phyloP scores from a whole-genome alignment of 2,113 vertebrate species.

The Dryoscopus gambensis region DNA sequence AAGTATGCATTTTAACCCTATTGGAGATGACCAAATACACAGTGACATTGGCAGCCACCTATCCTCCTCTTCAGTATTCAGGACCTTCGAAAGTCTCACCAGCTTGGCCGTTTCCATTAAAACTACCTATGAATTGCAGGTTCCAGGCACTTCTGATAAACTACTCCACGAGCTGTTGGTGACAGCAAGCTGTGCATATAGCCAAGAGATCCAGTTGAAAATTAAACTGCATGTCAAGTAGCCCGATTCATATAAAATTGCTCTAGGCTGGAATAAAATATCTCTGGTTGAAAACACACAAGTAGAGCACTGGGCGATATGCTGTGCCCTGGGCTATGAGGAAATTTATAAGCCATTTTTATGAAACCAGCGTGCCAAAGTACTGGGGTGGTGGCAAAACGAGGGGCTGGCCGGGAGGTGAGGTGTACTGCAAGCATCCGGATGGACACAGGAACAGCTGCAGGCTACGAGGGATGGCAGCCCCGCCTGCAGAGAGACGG shows the following conservation, averaged over 20 bases:
- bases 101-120: neutral
- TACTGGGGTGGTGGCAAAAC: neutral
- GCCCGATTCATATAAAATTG: conserved; percentile 29
- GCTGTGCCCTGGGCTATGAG: neutral
- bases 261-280: conserved; percentile 43
- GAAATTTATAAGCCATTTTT: neutral
- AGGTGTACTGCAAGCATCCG: neutral
- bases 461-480: neutral
- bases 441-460: neutral
- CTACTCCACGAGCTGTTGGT: neutral
- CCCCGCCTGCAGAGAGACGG: neutral
- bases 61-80: neutral
- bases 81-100: neutral
- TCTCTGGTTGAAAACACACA: neutral
- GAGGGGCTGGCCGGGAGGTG: neutral
- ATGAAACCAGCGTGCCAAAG: neutral
- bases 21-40: neutral
- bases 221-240: conserved; percentile 52
- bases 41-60: neutral
- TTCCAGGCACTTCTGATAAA: neutral
- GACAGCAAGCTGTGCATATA: neutral
- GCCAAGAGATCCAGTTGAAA: conserved; percentile 45
- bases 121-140: neutral
- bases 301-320: neutral
- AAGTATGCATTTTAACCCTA: conserved; percentile 5